Evolutionary conservation across 2,113 vertebrate genomes (phyloP).

Genomic region (Chloropsis hardwickii): DNA sequence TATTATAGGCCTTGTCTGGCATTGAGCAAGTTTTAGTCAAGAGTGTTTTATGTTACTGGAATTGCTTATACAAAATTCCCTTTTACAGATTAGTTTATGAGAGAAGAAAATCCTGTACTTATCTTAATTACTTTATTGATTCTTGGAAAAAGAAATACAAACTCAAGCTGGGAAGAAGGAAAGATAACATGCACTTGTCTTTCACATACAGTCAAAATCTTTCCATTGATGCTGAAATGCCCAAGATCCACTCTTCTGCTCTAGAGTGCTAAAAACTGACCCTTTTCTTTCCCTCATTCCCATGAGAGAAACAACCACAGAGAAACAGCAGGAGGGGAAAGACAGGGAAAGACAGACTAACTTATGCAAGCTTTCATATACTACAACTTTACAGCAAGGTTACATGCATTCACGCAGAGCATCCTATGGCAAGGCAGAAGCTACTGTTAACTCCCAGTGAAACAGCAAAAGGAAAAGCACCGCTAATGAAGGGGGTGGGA

Average conservation of each 20-base stretch:
- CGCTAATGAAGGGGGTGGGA: not conserved
- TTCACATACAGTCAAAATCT: not conserved
- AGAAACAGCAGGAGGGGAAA: not conserved
- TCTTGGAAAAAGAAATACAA: not conserved
- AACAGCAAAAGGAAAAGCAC: not conserved
- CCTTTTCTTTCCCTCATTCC: not conserved
- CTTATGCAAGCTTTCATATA: not conserved
- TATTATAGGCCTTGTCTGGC: not conserved
- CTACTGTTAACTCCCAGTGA: not conserved
- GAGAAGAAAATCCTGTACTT: not conserved
- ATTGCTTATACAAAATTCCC: not conserved
- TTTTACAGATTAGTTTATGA: not conserved
- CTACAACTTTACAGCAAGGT: not conserved
- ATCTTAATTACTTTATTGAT: not conserved
- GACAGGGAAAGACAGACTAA: not conserved
- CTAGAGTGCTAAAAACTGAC: not conserved
- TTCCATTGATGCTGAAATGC: not conserved
- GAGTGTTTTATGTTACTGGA: not conserved
- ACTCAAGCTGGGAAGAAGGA: not conserved
- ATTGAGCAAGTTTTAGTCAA: not conserved
- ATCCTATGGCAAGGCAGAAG: accelerated
- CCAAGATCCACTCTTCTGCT: not conserved
- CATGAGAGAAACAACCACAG: not conserved
- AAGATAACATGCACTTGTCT: not conserved
- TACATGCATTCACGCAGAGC: not conserved